Conservation (phyloP, 2,888 invertebrate species). For the Lapara coniferarum region DNA sequence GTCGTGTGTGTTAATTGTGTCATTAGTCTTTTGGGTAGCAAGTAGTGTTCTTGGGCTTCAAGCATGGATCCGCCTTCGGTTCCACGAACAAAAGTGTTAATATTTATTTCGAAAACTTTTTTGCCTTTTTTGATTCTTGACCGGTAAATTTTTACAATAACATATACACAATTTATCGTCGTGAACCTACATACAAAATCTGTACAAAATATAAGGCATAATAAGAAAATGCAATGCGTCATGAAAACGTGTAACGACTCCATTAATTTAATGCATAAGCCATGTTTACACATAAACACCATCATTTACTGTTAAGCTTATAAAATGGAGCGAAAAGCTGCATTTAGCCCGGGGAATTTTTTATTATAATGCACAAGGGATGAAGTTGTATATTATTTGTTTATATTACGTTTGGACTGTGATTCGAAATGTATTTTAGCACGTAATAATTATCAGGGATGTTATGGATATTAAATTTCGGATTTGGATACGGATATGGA, state of each 20-base stretch:
- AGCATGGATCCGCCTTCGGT: not conserved
- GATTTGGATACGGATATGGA: too few species aligned
- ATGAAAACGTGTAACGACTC: constrained; percentile 53
- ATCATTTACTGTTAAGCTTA: constrained; percentile 47
- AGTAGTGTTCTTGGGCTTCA: not conserved
- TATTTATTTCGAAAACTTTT: too few species aligned
- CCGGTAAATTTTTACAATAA: too few species aligned
- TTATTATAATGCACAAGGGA: constrained; percentile 34
- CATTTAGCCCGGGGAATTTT: constrained; percentile 33
- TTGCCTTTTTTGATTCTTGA: too few species aligned
- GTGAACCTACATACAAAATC: too few species aligned
- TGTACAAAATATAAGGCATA: not conserved
- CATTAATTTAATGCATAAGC: constrained; percentile 67
- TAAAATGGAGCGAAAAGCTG: constrained; percentile 38
- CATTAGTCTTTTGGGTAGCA: not conserved
- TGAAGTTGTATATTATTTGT: constrained; percentile 24
- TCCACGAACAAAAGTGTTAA: not conserved
- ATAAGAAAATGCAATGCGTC: constrained; percentile 31
- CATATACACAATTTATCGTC: too few species aligned
- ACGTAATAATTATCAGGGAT: too few species aligned
- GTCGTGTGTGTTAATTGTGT: not conserved
- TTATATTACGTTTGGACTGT: not conserved
- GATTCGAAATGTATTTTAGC: too few species aligned
- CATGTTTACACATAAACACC: constrained; percentile 52
- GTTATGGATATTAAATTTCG: too few species aligned